Percentiles rank a stretch among this genome's conserved stretches.
Evolutionary conservation across 2,888 invertebrate species (phyloP).

Genomic region (Drosophila cyrtoloma): DNA sequence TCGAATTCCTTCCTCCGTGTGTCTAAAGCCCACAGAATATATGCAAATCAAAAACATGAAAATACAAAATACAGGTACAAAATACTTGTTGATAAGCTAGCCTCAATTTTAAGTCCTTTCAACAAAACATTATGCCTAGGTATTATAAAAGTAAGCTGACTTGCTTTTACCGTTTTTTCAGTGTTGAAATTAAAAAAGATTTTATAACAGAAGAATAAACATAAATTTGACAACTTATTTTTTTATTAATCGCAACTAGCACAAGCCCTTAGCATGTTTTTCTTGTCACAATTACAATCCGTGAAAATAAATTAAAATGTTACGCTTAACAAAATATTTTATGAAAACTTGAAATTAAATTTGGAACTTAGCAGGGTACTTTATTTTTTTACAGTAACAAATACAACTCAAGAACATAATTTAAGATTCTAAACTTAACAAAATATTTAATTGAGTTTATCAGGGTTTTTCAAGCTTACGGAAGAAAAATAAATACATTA

Average conservation of each 20-base stretch:
- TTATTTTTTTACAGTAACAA: neutral
- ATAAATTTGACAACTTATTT: neutral
- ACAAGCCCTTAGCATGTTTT: neutral
- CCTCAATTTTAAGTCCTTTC: neutral
- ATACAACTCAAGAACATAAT: neutral
- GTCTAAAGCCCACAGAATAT: conserved; percentile 33
- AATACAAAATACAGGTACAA: conserved; percentile 18
- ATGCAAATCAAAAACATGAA: conserved; percentile 40
- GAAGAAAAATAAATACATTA: neutral
- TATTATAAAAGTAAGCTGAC: neutral
- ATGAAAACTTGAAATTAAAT: neutral
- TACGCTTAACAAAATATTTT: neutral
- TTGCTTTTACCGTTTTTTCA: neutral
- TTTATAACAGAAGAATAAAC: no score
- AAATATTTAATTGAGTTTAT: neutral
- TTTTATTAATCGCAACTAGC: neutral
- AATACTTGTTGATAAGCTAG: conserved; percentile 3
- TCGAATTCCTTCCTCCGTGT: neutral
- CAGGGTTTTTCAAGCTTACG: no score
- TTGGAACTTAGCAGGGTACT: accelerated
- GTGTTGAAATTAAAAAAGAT: no score
- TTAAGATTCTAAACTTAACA: neutral
- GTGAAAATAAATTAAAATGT: neutral
- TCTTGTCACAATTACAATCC: neutral
- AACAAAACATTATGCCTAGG: neutral